Conservation (phyloP, 2,888 invertebrate species). For the Periphyllus acericola region DNA sequence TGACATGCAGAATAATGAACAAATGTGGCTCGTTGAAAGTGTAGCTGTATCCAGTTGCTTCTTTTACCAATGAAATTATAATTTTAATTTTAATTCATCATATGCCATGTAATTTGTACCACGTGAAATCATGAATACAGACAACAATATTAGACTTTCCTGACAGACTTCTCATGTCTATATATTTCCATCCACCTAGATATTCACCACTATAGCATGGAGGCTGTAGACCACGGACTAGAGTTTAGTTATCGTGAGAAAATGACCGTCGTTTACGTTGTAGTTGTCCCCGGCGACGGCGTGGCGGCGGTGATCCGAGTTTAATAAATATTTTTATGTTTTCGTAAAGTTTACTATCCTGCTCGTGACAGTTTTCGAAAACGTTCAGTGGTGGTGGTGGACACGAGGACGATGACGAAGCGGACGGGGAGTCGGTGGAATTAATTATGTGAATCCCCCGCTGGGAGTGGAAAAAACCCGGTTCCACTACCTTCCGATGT, state of each 20-base stretch:
- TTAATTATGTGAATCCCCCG: constrained; percentile 3
- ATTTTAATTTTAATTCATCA: too few species aligned
- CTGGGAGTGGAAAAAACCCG: not conserved
- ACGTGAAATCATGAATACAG: too few species aligned
- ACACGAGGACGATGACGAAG: constrained; percentile 7
- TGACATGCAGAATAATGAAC: too few species aligned
- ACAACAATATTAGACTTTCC: not conserved
- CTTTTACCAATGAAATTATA: too few species aligned
- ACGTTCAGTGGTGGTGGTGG: not conserved
- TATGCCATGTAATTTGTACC: too few species aligned
- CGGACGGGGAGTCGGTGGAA: not conserved
- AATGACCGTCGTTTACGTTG: not conserved
- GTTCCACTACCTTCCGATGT: not conserved
- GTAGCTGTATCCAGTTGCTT: too few species aligned
- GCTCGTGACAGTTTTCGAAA: not conserved
- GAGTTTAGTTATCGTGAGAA: not conserved
- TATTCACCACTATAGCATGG: not conserved
- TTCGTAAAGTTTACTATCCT: not conserved
- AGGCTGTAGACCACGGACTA: not conserved
- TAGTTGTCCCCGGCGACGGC: not conserved
- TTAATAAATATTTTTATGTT: constrained; percentile 24
- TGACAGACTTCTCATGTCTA: not conserved
- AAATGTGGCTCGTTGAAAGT: too few species aligned
- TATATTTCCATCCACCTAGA: not conserved
- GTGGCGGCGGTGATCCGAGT: not conserved